phyloP scores from a whole-genome alignment of 1,140 invertebrate genomes.

The Drosophila trapezifrons region DNA sequence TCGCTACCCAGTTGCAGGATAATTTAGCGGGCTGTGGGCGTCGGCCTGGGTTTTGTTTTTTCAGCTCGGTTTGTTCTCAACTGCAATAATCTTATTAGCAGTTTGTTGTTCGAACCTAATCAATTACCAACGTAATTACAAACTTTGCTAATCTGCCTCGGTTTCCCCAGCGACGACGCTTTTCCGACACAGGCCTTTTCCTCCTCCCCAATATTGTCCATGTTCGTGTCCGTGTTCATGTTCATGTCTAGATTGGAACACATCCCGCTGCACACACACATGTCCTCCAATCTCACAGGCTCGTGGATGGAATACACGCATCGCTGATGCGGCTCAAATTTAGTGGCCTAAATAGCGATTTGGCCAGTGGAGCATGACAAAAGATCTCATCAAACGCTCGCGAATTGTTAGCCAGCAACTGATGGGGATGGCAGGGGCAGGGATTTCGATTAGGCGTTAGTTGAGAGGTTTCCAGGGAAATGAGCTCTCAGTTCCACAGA shows the following conservation, averaged over 20 bases:
- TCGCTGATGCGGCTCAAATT: conserved; percentile 44
- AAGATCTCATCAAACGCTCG: conserved; percentile 50
- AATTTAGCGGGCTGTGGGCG: conserved; percentile 32
- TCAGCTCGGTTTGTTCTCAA: conserved; percentile 79
- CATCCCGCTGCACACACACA: conserved; percentile 19
- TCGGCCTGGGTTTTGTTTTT: conserved; percentile 66
- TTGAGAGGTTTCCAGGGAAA: conserved; percentile 5
- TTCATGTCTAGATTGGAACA: conserved; percentile 48
- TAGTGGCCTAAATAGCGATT: conserved; percentile 54
- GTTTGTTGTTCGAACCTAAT: conserved; percentile 84
- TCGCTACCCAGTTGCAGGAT: conserved; percentile 16
- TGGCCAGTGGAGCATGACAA: conserved; percentile 46
- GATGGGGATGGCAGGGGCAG: conserved; percentile 1
- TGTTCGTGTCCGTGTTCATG: conserved; percentile 35
- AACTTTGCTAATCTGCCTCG: conserved; percentile 84
- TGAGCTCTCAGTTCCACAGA: neutral
- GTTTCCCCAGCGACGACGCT: conserved; percentile 31
- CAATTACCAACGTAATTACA: conserved; percentile 84
- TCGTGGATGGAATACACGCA: conserved; percentile 15
- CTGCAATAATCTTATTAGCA: conserved; percentile 84
- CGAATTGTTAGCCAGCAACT: conserved; percentile 29
- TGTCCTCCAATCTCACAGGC: conserved; percentile 14
- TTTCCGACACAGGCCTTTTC: neutral
- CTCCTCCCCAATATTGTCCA: conserved; percentile 3
- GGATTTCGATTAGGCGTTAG: conserved; percentile 13